A percentile compares a stretch with the other conserved stretches of the same genome.
phyloP scores from a whole-genome alignment of 2,113 vertebrate genomes.

The Phaethornis superciliosus region DNA sequence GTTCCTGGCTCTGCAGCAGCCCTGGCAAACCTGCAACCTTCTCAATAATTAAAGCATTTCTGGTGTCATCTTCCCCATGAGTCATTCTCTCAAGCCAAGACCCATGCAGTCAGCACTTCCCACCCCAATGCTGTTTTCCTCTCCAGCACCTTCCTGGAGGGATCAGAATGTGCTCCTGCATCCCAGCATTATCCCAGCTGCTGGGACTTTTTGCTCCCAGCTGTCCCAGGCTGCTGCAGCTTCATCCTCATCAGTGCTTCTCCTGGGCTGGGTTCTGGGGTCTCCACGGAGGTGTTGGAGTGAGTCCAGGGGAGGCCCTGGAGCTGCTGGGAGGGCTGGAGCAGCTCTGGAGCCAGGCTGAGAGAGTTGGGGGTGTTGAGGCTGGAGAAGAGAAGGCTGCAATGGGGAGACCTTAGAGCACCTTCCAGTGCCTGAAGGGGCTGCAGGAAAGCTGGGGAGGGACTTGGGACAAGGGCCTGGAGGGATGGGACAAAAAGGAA shows the following conservation, averaged over 20 bases:
- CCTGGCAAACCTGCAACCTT: not conserved
- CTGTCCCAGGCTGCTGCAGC: not conserved
- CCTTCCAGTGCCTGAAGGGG: no score
- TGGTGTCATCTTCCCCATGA: not conserved
- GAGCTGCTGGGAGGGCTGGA: no score
- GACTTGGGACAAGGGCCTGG: no score
- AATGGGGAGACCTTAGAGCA: no score
- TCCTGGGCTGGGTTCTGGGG: not conserved
- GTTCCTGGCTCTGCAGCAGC: rapidly evolving
- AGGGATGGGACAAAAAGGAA: no score
- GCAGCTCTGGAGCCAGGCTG: no score
- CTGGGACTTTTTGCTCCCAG: not conserved
- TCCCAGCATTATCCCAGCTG: not conserved
- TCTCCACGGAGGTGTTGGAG: no score
- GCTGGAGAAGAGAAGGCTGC: no score
- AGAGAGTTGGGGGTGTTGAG: no score
- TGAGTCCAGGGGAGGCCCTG: no score
- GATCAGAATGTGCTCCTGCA: not conserved
- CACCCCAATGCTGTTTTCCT: not conserved
- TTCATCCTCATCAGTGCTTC: not conserved
- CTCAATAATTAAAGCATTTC: slow-evolving; percentile 2
- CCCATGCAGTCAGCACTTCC: slow-evolving; percentile 2
- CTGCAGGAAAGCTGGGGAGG: no score
- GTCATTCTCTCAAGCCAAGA: not conserved
- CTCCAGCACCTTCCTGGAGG: rapidly evolving